These are phyloP conservation scores for Neogobius melanostomus DNA, from an alignment of 2,113 vertebrate species.

Conservation along the genomic window DNA sequence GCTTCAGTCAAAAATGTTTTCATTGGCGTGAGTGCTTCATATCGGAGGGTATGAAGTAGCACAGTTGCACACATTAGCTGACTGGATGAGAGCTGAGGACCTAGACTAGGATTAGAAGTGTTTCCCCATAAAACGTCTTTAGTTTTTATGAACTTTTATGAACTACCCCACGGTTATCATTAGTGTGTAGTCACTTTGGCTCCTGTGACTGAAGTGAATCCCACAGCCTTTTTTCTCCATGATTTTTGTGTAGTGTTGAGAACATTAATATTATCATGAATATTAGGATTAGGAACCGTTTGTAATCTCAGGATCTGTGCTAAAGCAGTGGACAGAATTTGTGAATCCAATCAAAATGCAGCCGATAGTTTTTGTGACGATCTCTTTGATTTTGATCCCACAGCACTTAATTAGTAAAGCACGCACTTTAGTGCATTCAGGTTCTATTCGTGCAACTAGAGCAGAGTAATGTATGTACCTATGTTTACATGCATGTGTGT, in stretches of 20 bases:
- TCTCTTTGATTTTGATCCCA: constrained; percentile 78
- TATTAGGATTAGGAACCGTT: constrained; percentile 53
- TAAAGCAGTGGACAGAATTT: constrained; percentile 60
- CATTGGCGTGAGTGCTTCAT: constrained; percentile 60
- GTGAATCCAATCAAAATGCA: constrained; percentile 66
- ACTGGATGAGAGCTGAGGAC: constrained; percentile 70
- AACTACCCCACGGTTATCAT: constrained; percentile 5
- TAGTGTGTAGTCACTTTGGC: constrained; percentile 27
- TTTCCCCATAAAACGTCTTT: constrained; percentile 36
- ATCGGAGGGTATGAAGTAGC: constrained; percentile 63
- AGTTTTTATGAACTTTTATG: constrained; percentile 10
- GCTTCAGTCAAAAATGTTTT: constrained; percentile 66
- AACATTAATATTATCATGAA: constrained; percentile 32
- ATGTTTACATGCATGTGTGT: constrained; percentile 74
- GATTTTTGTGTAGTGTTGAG: constrained; percentile 21
- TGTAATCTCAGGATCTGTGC: constrained; percentile 72
- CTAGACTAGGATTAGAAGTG: constrained; percentile 52
- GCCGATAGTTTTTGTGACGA: constrained; percentile 63
- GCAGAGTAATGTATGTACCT: constrained; percentile 74
- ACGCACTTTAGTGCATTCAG: constrained; percentile 90
- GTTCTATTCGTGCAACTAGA: constrained; percentile 71
- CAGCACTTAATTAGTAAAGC: constrained; percentile 92
- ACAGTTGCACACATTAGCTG: constrained; percentile 70
- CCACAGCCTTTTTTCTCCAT: constrained; percentile 35
- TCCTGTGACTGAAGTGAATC: constrained; percentile 36